These are phyloP conservation scores for Phytoseiulus persimilis DNA, from an alignment of 2,888 invertebrate species.

Conservation along the genomic window DNA sequence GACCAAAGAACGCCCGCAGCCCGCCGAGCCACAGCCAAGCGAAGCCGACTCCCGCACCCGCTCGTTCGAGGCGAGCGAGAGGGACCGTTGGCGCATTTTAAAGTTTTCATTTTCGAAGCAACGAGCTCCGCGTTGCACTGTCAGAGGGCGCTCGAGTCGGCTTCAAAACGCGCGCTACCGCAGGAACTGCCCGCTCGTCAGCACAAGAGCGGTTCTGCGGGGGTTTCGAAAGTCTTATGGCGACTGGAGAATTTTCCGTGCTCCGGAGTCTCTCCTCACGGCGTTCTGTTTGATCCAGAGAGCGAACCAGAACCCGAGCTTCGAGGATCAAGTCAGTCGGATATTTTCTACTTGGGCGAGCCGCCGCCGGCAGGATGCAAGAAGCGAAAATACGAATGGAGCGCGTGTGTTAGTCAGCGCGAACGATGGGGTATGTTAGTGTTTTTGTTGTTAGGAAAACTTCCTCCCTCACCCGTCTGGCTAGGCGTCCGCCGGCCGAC, in stretches of 20 bases:
- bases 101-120: constrained; percentile 15
- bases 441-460: constrained; percentile 5
- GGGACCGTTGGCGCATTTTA: constrained; percentile 20
- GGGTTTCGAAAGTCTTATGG: no score
- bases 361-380: not conserved
- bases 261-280: no score
- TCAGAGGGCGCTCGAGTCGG: not conserved
- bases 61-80: not conserved
- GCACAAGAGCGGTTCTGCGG: no score
- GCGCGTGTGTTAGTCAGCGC: not conserved
- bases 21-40: not conserved
- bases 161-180: not conserved
- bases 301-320: no score
- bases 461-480: not conserved
- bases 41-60: not conserved
- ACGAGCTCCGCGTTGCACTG: not conserved
- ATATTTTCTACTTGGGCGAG: no score
- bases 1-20: not conserved
- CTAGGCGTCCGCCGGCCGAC: not conserved
- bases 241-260: no score
- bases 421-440: not conserved
- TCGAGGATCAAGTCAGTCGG: no score
- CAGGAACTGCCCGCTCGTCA: no score
- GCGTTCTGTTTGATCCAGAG: no score
- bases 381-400: not conserved